Conservation (phyloP, 2,113 vertebrate genomes). For the Apteryx mantelli region DNA sequence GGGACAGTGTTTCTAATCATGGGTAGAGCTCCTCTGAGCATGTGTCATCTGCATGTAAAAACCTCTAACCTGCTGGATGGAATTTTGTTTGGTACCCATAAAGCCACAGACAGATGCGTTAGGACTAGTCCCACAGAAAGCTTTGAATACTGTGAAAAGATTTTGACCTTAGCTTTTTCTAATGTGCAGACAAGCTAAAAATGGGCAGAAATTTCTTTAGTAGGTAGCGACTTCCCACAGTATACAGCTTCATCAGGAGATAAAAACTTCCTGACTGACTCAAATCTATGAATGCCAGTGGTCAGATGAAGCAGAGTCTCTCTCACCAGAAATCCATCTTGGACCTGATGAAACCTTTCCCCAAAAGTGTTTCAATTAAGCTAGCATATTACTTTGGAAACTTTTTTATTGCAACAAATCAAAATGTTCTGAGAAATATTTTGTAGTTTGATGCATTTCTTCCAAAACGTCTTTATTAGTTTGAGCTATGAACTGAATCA, state of each 20-base stretch:
- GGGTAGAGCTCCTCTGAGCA: not conserved
- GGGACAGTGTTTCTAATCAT: not conserved
- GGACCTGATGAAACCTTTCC: not conserved
- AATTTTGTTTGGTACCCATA: not conserved
- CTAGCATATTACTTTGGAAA: not conserved
- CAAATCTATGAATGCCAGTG: not conserved
- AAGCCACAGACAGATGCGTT: not conserved
- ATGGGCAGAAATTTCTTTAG: not conserved
- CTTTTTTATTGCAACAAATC: not conserved
- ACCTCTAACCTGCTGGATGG: not conserved
- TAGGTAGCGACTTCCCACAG: not conserved
- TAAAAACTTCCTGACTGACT: not conserved
- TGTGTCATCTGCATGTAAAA: not conserved
- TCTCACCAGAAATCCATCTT: not conserved
- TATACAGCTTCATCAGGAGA: not conserved
- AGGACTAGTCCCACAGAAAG: not conserved
- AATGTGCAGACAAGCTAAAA: not conserved
- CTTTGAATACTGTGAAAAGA: not conserved
- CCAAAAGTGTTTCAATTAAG: not conserved
- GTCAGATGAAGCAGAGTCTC: not conserved
- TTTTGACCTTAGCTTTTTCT: not conserved
- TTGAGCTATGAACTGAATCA: not conserved
- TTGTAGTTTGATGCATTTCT: not conserved
- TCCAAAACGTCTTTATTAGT: not conserved
- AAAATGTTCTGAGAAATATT: not conserved